Percentiles rank a stretch among this genome's conserved stretches.
phyloP scores from a whole-genome alignment of 37 sponge, comb jelly and placozoan genomes.

The Agelas oroides region DNA sequence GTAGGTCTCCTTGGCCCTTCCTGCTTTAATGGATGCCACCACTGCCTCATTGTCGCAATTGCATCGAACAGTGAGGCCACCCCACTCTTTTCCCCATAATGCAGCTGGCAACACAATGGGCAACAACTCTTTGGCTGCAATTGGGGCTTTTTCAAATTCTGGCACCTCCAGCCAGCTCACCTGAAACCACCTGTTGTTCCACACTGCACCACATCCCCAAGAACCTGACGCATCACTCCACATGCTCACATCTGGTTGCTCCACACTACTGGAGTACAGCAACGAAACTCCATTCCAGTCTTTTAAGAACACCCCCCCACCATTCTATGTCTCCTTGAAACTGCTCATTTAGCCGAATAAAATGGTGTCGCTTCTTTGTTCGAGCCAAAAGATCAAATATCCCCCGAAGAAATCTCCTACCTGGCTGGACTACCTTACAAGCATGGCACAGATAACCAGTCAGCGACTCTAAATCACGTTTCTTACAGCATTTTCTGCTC shows the following conservation, averaged over 20 bases:
- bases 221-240: constrained; percentile 28
- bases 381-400: constrained; percentile 1
- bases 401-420: constrained; percentile 17
- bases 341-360: background rate
- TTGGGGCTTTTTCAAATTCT: no score
- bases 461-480: constrained; percentile 18
- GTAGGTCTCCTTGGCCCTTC: no score
- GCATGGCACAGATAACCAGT: constrained; percentile 30
- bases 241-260: background rate
- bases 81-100: no score
- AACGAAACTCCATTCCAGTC: constrained; percentile 24
- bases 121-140: no score
- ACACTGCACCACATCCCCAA: constrained; percentile 1
- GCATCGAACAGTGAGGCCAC: no score
- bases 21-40: no score
- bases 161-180: no score
- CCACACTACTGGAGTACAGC: background rate
- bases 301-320: constrained; percentile 15
- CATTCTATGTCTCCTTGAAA: constrained; percentile 21
- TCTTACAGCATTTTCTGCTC: background rate
- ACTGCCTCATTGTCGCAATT: no score
- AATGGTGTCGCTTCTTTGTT: background rate
- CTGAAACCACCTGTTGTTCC: no score
- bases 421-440: constrained; percentile 14
- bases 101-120: no score